Evolutionary conservation across 2,113 vertebrate genomes (phyloP).

Genomic region (Mobula hypostoma): DNA sequence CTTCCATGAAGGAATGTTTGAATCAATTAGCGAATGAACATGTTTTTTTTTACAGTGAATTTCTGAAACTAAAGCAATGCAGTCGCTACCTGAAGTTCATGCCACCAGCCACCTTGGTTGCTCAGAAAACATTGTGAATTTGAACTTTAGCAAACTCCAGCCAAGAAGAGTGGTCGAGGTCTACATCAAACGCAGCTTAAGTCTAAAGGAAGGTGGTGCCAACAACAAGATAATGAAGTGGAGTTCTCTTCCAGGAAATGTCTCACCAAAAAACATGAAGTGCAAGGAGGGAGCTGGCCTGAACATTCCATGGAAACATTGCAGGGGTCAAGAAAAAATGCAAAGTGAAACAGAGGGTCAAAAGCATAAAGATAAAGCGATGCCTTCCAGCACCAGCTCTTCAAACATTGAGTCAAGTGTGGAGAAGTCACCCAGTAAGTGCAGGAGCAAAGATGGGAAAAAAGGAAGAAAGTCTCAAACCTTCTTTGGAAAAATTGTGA

Average conservation of each 20-base stretch:
- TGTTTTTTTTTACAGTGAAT: not conserved
- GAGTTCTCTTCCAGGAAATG: not conserved
- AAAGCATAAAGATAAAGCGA: too few relatives aligned
- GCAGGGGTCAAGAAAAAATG: not conserved
- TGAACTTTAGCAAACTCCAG: conserved; percentile 47
- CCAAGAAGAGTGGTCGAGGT: conserved; percentile 63
- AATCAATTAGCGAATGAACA: too few relatives aligned
- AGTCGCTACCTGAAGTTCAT: not conserved
- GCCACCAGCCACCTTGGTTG: not conserved
- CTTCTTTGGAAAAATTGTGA: conserved; percentile 60
- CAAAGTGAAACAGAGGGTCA: not conserved
- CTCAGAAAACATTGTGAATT: not conserved
- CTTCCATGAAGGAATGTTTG: too few relatives aligned
- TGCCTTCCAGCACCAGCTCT: not conserved
- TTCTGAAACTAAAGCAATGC: not conserved
- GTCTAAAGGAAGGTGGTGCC: conserved; percentile 48
- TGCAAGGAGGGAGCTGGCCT: conserved; percentile 54
- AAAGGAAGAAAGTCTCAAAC: conserved; percentile 52
- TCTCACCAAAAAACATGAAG: conserved; percentile 37
- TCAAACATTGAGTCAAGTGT: not conserved
- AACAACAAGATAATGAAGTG: not conserved
- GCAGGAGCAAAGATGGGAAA: not conserved
- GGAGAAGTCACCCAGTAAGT: conserved; percentile 45
- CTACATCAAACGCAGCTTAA: conserved; percentile 61
- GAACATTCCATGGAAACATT: not conserved